Conservation (phyloP, 1,140 invertebrate genomes). For the Mya arenaria region DNA sequence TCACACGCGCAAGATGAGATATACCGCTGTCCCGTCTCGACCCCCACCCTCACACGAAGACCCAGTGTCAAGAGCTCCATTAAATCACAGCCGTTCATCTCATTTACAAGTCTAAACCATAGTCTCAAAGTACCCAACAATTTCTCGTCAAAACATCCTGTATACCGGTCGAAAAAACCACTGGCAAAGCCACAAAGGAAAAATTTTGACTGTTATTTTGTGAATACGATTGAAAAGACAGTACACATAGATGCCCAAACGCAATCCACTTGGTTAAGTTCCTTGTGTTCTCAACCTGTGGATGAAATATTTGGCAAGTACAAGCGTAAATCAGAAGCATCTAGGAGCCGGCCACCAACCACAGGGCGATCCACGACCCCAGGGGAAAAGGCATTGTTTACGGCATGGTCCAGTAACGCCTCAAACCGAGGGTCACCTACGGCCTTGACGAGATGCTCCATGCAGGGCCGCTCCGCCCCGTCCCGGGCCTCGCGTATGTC, state of each 20-base stretch:
- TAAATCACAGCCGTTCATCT: conserved; percentile 6
- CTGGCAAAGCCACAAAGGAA: conserved; percentile 43
- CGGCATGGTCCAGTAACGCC: conserved; percentile 37
- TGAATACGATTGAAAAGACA: conserved; percentile 12
- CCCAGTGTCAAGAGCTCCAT: not conserved
- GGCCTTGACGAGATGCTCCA: not conserved
- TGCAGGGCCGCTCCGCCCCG: not conserved
- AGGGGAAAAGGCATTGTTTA: conserved; percentile 41
- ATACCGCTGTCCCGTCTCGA: conserved; percentile 49
- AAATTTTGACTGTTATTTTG: conserved; percentile 54
- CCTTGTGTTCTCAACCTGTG: conserved; percentile 41
- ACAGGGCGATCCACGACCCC: conserved; percentile 21
- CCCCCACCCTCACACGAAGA: conserved; percentile 30
- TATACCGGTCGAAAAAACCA: not conserved
- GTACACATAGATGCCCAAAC: conserved; percentile 30
- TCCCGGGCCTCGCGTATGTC: not conserved
- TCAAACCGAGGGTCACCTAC: conserved; percentile 29
- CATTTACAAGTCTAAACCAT: conserved; percentile 37
- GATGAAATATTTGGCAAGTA: conserved; percentile 52
- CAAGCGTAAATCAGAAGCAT: conserved; percentile 41
- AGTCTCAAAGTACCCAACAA: conserved; percentile 43
- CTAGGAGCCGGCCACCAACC: not conserved
- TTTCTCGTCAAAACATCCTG: conserved; percentile 17
- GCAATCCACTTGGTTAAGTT: conserved; percentile 33
- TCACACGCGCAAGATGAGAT: conserved; percentile 18